phyloP scores from a whole-genome alignment of 2,888 invertebrate species.

The Ctenicera cuprea region DNA sequence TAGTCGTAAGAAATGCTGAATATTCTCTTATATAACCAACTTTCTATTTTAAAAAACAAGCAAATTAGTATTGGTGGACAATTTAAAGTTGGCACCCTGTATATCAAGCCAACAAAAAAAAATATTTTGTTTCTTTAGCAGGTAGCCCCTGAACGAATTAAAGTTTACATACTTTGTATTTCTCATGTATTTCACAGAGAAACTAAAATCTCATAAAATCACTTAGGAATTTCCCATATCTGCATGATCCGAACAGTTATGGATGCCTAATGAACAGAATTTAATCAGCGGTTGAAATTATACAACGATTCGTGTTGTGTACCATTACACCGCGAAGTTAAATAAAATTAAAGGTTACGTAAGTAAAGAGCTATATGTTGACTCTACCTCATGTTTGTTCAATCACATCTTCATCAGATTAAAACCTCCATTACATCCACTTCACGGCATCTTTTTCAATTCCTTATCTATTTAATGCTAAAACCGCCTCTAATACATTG shows the following conservation, averaged over 20 bases:
- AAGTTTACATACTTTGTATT: no score
- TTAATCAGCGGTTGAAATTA: not conserved
- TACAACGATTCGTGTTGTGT: not conserved
- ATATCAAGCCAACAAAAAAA: no score
- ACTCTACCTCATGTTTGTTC: constrained; percentile 2
- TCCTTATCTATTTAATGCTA: not conserved
- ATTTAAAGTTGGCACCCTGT: no score
- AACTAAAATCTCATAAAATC: not conserved
- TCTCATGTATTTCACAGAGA: not conserved
- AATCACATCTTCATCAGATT: constrained; percentile 12
- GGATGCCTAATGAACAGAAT: not conserved
- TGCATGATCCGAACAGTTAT: not conserved
- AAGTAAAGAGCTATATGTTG: not conserved
- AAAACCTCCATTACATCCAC: not conserved
- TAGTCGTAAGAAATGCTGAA: no score
- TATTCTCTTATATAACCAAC: no score
- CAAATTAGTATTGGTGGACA: no score
- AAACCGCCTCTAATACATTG: not conserved
- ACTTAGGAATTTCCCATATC: not conserved
- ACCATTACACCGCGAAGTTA: no score
- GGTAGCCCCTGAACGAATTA: no score
- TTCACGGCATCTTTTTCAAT: not conserved
- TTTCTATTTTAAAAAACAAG: no score
- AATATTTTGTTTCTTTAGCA: no score
- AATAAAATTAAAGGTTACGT: not conserved